Base-by-base conservation (phyloP, 2,888 invertebrate genomes). In the Shargacucullia verbasci region DNA sequence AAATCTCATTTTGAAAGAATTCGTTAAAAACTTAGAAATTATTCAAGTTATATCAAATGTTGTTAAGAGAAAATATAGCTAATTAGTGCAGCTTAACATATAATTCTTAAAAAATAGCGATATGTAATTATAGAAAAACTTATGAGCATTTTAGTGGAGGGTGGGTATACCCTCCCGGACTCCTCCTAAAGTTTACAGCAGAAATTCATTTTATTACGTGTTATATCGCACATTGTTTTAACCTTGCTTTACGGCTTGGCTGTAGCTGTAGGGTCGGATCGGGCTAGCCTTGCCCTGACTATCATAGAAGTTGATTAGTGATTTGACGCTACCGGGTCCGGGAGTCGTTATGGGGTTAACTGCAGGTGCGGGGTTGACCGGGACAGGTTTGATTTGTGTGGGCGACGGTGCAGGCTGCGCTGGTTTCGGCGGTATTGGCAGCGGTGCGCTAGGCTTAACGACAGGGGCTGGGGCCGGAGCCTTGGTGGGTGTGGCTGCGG, bases 211-310 rank as follows among this genome's bases (percentile, higher is more conserved):
- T 1, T 15, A 31, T 38, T 5, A 10, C 12, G 0, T n/a, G n/a
- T n/a, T n/a, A n/a, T n/a, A n/a, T n/a, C 33, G 31, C 49, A 44
- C 12, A 69, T 27, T 11, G n/a, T n/a, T 39, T 85, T 78, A 88
- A 45, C 92, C 93, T 70, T 93, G 91, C 73, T 92, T 93, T n/a
- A 93, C 94, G 25, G 94, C 91, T 68, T 90, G 87, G 52, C 92
- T 91, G 78, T 94, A 94, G 46, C 85, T 86, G 76, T 92, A 90
- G 0, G 94, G 94, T 11, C 94, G 84, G 45, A 94, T 92, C 0
- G 80, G 81, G 49, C 92, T 92, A 0, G 78, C 90, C 58, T 91
- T 90, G 27, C 94, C 94, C 60, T 88, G 90, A 49, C 85, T 88
- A 48, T 94, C 89, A 69, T 93, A 94, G 77, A 86, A 94, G 49